Evolutionary conservation across 2,797 vertebrate species (phyloP).

Genomic region (Rhincodon typus): DNA sequence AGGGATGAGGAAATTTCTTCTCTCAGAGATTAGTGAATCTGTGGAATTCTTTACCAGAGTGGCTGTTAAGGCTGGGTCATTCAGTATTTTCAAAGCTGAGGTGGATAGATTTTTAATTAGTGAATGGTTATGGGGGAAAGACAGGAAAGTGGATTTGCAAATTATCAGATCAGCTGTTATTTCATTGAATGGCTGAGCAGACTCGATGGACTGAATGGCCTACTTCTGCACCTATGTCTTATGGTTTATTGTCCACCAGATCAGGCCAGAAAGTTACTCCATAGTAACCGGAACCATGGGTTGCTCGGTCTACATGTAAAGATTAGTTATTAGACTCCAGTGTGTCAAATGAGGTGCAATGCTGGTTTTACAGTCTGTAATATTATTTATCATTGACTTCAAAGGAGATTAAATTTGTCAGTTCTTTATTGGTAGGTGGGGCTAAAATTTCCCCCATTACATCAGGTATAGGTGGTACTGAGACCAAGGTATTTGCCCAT

Average conservation of each 20-base stretch:
- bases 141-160: too few relatives aligned
- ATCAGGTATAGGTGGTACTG: background rate
- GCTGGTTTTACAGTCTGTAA: background rate
- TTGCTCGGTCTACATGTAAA: background rate
- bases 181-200: too few relatives aligned
- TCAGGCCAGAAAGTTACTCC: background rate
- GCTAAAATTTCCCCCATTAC: background rate
- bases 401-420: background rate
- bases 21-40: too few relatives aligned
- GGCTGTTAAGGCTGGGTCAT: too few relatives aligned
- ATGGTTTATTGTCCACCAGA: background rate
- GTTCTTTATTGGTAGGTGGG: background rate
- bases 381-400: background rate
- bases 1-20: too few relatives aligned
- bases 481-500: background rate
- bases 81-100: too few relatives aligned
- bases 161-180: too few relatives aligned
- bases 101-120: too few relatives aligned
- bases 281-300: background rate
- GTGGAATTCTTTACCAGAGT: too few relatives aligned
- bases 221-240: too few relatives aligned
- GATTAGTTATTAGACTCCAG: background rate
- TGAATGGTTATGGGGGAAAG: too few relatives aligned
- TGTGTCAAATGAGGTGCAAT: background rate
- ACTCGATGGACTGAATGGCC: too few relatives aligned